Conservation (phyloP, 2,888 invertebrate species). For the Zele albiditarsus region DNA sequence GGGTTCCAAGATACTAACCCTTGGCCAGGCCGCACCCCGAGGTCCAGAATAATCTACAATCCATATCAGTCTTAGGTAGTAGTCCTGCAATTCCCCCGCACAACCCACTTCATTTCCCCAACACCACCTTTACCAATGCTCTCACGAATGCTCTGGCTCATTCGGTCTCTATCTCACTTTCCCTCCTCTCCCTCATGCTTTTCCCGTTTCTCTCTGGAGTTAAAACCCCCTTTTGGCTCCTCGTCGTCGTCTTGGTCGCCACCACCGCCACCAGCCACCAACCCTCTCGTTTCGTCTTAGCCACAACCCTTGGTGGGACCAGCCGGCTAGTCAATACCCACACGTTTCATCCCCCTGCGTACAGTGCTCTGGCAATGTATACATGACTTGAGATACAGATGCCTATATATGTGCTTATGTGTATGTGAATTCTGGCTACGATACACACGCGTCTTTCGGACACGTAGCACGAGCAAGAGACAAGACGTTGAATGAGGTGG, state of each 20-base stretch:
- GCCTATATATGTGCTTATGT: conserved; percentile 22
- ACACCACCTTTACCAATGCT: conserved; percentile 65
- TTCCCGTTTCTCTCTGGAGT: conserved; percentile 41
- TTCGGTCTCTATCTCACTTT: conserved; percentile 28
- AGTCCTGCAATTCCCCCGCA: conserved; percentile 54
- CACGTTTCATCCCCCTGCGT: conserved; percentile 57
- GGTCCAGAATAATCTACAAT: conserved; percentile 74
- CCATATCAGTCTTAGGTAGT: conserved; percentile 72
- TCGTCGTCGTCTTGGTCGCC: conserved; percentile 53
- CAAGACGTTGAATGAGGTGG: background rate
- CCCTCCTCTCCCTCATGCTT: conserved; percentile 13
- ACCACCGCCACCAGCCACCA: conserved; percentile 45
- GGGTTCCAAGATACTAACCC: conserved; percentile 67
- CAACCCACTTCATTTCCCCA: conserved; percentile 44
- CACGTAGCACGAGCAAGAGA: conserved; percentile 32
- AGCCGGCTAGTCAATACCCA: conserved; percentile 71
- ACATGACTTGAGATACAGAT: conserved; percentile 37
- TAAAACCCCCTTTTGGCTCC: conserved; percentile 43
- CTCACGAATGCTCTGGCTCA: conserved; percentile 35
- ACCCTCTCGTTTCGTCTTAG: conserved; percentile 63
- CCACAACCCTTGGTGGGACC: conserved; percentile 70
- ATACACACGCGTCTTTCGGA: conserved; percentile 38
- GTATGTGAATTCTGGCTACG: conserved; percentile 25
- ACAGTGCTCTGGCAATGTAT: conserved; percentile 33
- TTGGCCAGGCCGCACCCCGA: conserved; percentile 71